Evolutionary conservation across 2,113 vertebrate species (phyloP).

Genomic region (Bolborhynchus lineola): DNA sequence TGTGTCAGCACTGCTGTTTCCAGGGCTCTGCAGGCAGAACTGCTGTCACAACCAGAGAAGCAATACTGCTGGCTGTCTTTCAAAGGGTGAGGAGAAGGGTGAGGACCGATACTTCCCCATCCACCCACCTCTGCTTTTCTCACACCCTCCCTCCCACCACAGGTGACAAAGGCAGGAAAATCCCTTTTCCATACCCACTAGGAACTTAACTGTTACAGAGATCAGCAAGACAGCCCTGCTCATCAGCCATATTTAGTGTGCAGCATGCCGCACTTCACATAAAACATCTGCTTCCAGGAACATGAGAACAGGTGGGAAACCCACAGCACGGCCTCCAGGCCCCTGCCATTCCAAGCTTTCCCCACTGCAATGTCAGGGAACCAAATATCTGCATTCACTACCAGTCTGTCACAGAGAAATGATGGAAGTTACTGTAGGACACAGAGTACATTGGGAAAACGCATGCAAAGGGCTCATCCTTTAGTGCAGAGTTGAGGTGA

Average conservation of each 20-base stretch:
- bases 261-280: rapidly evolving
- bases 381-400: not conserved
- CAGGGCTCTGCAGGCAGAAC: not conserved
- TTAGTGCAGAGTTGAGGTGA: not conserved
- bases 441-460: rapidly evolving
- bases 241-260: rapidly evolving
- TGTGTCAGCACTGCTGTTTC: not conserved
- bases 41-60: not conserved
- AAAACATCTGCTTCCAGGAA: not conserved
- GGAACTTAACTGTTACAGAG: not conserved
- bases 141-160: not conserved
- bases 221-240: not conserved
- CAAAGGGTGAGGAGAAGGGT: not conserved
- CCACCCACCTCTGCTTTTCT: not conserved
- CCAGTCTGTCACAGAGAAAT: not conserved
- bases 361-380: not conserved
- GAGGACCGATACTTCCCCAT: not conserved
- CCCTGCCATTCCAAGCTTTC: not conserved
- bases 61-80: not conserved
- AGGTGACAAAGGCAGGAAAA: not conserved
- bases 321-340: not conserved
- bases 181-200: not conserved
- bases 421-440: rapidly evolving
- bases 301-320: rapidly evolving
- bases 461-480: not conserved